phyloP scores from a whole-genome alignment of 2,113 vertebrate genomes.

The Abramis brama region DNA sequence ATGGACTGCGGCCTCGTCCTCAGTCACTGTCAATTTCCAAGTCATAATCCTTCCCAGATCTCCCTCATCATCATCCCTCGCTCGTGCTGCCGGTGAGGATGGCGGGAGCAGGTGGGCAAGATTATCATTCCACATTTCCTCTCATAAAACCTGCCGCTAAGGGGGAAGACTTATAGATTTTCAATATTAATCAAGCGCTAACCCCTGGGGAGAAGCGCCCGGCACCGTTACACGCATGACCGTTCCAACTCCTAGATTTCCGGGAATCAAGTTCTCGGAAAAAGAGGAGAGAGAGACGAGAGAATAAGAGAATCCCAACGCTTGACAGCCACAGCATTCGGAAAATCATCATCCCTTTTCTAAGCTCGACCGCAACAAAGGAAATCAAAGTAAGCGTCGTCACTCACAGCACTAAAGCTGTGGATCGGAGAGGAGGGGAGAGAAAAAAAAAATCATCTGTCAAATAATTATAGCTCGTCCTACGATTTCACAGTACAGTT shows the following conservation, averaged over 20 bases:
- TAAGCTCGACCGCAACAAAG: conserved; percentile 48
- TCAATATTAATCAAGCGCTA: conserved; percentile 44
- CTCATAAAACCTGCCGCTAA: conserved; percentile 38
- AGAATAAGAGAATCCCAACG: neutral
- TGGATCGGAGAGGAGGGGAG: conserved; percentile 29
- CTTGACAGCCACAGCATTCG: too few relatives aligned
- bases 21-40: conserved; percentile 27
- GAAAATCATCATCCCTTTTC: conserved; percentile 25
- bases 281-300: neutral
- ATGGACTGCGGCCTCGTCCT: neutral
- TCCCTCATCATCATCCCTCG: conserved; percentile 12
- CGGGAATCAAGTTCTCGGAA: conserved; percentile 11
- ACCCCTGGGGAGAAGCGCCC: neutral
- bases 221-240: neutral
- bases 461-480: conserved; percentile 67
- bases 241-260: conserved; percentile 17
- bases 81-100: neutral
- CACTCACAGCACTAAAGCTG: conserved; percentile 46
- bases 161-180: conserved; percentile 12
- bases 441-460: conserved; percentile 43
- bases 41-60: conserved; percentile 26
- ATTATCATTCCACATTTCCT: conserved; percentile 22
- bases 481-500: conserved; percentile 59
- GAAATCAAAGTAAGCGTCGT: conserved; percentile 57
- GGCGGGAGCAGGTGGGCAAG: conserved; percentile 31